These are phyloP conservation scores for Cryptus viduatorius DNA, from an alignment of 2,888 invertebrate genomes.

Conservation along the genomic window DNA sequence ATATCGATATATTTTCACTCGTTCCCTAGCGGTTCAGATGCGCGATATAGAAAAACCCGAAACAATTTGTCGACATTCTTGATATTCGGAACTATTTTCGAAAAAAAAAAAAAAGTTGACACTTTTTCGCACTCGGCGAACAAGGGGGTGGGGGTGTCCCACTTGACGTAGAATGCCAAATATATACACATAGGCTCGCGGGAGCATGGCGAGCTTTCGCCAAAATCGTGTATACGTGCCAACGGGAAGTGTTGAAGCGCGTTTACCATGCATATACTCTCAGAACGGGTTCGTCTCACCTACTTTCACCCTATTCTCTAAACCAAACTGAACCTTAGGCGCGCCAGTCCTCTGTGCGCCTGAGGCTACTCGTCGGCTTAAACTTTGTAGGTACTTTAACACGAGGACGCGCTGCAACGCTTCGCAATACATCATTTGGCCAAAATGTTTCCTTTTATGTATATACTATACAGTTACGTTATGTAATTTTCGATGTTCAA, in stretches of 20 bases:
- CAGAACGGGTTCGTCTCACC: conserved; percentile 32
- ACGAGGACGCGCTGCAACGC: conserved; percentile 9
- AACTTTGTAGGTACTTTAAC: conserved; percentile 21
- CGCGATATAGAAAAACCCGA: neutral
- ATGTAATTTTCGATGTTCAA: conserved; percentile 2
- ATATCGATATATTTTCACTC: neutral
- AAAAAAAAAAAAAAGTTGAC: neutral
- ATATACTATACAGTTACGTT: neutral
- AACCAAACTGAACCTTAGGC: conserved; percentile 57
- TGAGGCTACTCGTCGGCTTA: conserved; percentile 37
- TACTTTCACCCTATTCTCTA: conserved; percentile 49
- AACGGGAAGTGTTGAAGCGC: conserved; percentile 55
- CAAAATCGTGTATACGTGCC: conserved; percentile 46
- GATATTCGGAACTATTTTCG: neutral
- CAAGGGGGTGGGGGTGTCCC: neutral
- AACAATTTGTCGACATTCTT: neutral
- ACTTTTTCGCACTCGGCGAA: neutral
- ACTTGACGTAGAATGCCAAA: conserved; percentile 9
- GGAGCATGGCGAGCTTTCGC: conserved; percentile 42
- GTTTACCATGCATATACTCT: conserved; percentile 54
- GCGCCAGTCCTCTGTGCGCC: conserved; percentile 34
- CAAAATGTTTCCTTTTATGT: conserved; percentile 9
- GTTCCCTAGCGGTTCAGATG: too few relatives aligned
- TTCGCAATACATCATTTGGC: conserved; percentile 13
- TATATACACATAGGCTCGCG: neutral